Base-by-base conservation (phyloP, 2,113 vertebrate genomes). In the Scomber japonicus region DNA sequence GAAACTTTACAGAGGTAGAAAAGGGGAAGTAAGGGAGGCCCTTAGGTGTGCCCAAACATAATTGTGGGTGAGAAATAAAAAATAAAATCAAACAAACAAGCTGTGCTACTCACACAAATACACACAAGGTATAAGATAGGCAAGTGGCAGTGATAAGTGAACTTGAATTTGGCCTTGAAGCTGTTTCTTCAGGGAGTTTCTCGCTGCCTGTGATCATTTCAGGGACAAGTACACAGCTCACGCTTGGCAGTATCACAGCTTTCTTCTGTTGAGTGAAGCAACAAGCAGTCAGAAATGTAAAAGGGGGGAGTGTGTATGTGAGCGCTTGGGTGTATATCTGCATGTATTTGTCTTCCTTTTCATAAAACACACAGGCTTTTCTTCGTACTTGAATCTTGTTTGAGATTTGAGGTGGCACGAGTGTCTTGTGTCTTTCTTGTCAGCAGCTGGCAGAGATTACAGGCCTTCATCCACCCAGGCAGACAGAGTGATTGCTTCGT, bases 141-240 rank as follows among this genome's bases (percentile, higher is more conserved):
- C 67, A 91, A 75, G 72, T 84, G 49, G 73, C 66, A 73, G 62
- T 63, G 62, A 86, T 65, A 70, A 78, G 60, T 73, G 62, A 88
- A 91, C 69, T 78, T 85, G 81, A 40, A 40, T 40, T 78, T 78
- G 45, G 14, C 72, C 45, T 69, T 78, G 56, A 72, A 77, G 63
- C 78, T 86, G 74, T 70, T 80, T 82, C 83, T 88, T 77, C 46
- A 46, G 68, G 80, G 80, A 87, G 77, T 57, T 82, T 85, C 56
- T 68, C 70, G 54, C 67, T 82, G 82, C 44, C 75, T 86, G 69
- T 72, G 83, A 88, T 88, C 71, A 74, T 88, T 80, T 87, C 70
- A 81, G 75, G 78, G 84, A 89, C 80, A 63, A 80, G 71, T 72
- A 80, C 78, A 84, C 73, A 66, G 61, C 73, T 81, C 69, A 66